Evolutionary conservation across 2,888 invertebrate genomes (phyloP), one percentile per base, ranked within the genome.

Genomic region (Erynnis tages): DNA sequence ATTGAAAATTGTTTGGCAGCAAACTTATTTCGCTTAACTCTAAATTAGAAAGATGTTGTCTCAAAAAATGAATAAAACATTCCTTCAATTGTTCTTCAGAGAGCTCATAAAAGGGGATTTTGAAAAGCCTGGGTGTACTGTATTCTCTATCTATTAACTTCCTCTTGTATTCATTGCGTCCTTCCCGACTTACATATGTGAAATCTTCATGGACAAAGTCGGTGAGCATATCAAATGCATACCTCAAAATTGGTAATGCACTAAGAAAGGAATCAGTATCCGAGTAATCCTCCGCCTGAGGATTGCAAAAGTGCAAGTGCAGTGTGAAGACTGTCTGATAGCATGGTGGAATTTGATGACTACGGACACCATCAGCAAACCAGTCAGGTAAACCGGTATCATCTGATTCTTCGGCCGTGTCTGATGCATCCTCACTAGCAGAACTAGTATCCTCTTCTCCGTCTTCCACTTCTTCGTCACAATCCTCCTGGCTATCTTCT

Each of bases 281-380:
- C 2, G 76, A 73, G 64, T 91, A 92, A 72, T 94, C 92, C 75
- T 96, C 96, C 4, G 95, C 91, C 82, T 94, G 95, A 0, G 94
- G 93, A 43, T 90, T 90, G 60, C 92, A 93, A 55, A 94, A 91
- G 65, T 93, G 92, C 37, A 92, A 82, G 54, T 91, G 90, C 29
- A 92, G 90, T n/a, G 91, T 91, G 50, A 92, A 79, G 10, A 96
- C 87, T 68, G 96, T 94, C 17, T 95, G 91, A 62, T 94, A 92
- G 54, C 91, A 89, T 5, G 93, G 84, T 0, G 95, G 93, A 58
- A 94, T 91, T 32, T 82, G 66, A 17, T 92, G 93, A 2, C 78
- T 77, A 32, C 92, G 88, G 53, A 94, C 92, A 54, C 91, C 91
- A 25, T 91, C 79, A 1, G 92, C 71, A 69, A 96, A 93, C 94